These are phyloP conservation scores for Opisthograptis luteolata DNA, from an alignment of 2,888 invertebrate species.

Conservation along the genomic window DNA sequence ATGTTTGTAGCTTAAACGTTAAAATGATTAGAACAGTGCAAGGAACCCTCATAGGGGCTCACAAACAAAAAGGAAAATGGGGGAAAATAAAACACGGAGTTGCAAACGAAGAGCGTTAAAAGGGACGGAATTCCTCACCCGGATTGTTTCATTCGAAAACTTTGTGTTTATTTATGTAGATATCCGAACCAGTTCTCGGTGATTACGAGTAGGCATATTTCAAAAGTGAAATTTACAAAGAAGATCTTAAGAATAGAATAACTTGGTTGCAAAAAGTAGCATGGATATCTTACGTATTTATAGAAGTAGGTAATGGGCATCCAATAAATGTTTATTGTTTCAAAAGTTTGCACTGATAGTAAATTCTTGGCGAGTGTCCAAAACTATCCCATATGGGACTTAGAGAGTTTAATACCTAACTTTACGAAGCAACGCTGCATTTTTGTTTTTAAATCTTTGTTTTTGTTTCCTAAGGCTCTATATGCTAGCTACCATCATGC, in stretches of 20 bases:
- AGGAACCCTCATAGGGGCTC: conserved; percentile 28
- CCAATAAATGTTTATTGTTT: conserved; percentile 32
- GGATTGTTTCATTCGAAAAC: conserved; percentile 30
- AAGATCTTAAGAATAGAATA: conserved; percentile 11
- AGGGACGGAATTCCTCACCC: conserved; percentile 29
- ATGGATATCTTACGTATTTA: no score
- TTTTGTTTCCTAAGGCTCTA: conserved; percentile 4
- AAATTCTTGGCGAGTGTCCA: conserved; percentile 40
- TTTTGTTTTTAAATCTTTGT: conserved; percentile 22
- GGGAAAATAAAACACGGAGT: conserved; percentile 24
- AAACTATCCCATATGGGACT: conserved; percentile 36
- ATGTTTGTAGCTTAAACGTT: conserved; percentile 8
- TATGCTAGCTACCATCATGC: no score
- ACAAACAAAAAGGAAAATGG: conserved; percentile 26
- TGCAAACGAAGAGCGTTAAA: conserved; percentile 27
- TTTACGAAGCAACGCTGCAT: conserved; percentile 31
- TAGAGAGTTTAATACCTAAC: conserved; percentile 39
- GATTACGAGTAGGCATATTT: conserved; percentile 1
- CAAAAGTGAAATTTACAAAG: conserved; percentile 20
- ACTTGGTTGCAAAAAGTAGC: no score
- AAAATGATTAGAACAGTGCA: conserved; percentile 19
- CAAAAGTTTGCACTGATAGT: conserved; percentile 27
- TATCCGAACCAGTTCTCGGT: conserved; percentile 11
- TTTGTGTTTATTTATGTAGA: conserved; percentile 29
- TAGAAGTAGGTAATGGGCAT: conserved; percentile 3